Evolutionary conservation across 2,797 vertebrate species (phyloP).

Genomic region (Micrastur ruficollis): DNA sequence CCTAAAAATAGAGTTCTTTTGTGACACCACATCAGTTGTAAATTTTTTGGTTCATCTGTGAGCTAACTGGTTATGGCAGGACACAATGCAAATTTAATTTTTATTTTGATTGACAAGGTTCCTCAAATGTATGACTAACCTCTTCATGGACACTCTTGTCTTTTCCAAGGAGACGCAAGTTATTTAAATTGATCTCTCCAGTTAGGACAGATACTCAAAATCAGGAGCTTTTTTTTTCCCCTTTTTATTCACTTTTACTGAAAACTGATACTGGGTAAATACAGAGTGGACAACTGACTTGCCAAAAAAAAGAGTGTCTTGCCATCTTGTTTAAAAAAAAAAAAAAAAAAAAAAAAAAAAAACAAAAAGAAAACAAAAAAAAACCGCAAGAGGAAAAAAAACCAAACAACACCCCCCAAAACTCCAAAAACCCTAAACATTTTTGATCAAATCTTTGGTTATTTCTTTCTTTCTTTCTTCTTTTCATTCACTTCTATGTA

Average conservation of each 20-base stretch:
- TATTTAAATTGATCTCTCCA: not conserved
- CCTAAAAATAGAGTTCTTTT: not conserved
- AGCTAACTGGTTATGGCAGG: not conserved
- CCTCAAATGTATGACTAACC: not conserved
- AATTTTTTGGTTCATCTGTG: not conserved
- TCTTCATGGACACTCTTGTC: not conserved
- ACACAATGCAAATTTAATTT: not conserved
- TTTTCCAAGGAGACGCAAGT: not conserved
- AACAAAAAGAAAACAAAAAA: not conserved
- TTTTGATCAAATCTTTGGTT: not conserved
- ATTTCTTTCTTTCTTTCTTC: not conserved
- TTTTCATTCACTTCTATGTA: not conserved
- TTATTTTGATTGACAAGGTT: not conserved
- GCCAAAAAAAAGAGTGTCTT: not conserved
- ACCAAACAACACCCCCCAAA: no score
- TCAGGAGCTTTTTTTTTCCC: rapidly evolving
- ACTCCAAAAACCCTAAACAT: not conserved
- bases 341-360: not conserved
- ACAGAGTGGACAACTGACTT: not conserved
- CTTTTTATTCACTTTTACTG: not conserved
- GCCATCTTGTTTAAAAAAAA: not conserved
- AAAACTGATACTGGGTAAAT: not conserved
- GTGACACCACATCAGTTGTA: not conserved
- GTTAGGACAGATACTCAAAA: not conserved
- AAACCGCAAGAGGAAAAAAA: not conserved